Evolutionary conservation across 2,888 invertebrate genomes (phyloP), one percentile per base, ranked within the genome.

Genomic region (Stenichneumon culpator): DNA sequence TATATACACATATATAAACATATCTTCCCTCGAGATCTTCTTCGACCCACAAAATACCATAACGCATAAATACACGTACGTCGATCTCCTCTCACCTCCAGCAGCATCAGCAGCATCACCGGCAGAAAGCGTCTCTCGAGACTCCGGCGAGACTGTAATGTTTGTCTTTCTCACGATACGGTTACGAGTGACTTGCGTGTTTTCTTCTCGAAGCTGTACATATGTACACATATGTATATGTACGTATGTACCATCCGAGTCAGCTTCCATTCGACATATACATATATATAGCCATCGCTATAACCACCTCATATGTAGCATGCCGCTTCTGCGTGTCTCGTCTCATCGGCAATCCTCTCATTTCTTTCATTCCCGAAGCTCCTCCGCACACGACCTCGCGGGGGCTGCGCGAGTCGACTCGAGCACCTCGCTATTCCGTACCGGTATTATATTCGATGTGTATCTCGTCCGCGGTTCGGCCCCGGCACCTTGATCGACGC

Each of bases 141-240:
- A 86, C 83, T 83, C 87, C 69, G 81, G 77, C 80, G 79, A 60
- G 79, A 81, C 75, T 85, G 86, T 77, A 84, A 89, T 93, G 92
- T 93, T 93, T 93, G 92, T 92, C 89, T 93, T 93, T 93, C 93
- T 92, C 93, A 93, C 93, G 93, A 93, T 92, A 92, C 90, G 93
- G 92, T 92, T 90, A 92, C 92, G 90, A 89, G 90, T 93, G 93
- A 93, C 93, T 93, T 92, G 93, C 93, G 92, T 89, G 89, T 86
- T 86, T 86, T 70, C 83, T 83, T 75, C 77, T 63, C 50, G 25
- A 19, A 16, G 60, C 32, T 60, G 57, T 60, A 28, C 22, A 54
- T 65, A 47, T 52, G 32, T 44, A 82, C 39, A 68, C 36, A 69
- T 78, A 78, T 60, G 69, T 70, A 39, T 54, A 54, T 5, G 32